Percentiles rank a stretch among this genome's conserved stretches.
These are phyloP conservation scores for Phrynocephalus guinanensis DNA, from an alignment of 2,797 vertebrate species.

Conservation along the genomic window DNA sequence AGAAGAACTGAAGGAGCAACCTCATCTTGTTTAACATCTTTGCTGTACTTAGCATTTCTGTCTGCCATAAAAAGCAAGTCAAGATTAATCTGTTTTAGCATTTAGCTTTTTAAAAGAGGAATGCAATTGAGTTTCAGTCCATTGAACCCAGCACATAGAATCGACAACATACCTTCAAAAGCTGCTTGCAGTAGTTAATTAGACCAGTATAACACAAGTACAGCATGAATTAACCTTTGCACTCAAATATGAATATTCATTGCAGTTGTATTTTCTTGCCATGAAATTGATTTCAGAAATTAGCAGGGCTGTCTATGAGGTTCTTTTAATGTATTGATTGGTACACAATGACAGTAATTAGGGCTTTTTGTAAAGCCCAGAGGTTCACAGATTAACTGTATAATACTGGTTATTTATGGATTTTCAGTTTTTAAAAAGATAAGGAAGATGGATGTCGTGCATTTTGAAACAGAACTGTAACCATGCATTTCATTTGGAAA, in stretches of 20 bases:
- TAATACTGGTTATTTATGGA: slow-evolving; percentile 34
- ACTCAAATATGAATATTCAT: slow-evolving; percentile 70
- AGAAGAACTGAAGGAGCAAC: not conserved
- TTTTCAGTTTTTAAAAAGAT: slow-evolving; percentile 49
- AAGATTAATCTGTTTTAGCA: slow-evolving; percentile 56
- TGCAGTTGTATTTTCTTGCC: slow-evolving; percentile 48
- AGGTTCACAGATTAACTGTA: slow-evolving; percentile 51
- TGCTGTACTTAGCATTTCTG: slow-evolving; percentile 22
- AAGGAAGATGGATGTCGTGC: slow-evolving; percentile 16
- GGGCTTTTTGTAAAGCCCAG: slow-evolving; percentile 54
- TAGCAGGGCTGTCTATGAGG: slow-evolving; percentile 56
- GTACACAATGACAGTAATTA: slow-evolving; percentile 66
- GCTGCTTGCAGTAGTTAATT: slow-evolving; percentile 71
- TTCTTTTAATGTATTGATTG: slow-evolving; percentile 58
- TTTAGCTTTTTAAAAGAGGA: slow-evolving; percentile 48
- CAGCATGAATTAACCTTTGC: slow-evolving; percentile 72
- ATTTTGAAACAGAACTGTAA: not conserved
- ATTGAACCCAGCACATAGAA: slow-evolving; percentile 62
- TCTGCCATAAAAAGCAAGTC: slow-evolving; percentile 57
- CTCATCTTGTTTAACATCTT: not conserved
- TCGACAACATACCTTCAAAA: slow-evolving; percentile 64
- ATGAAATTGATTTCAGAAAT: slow-evolving; percentile 61
- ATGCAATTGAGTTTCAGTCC: slow-evolving; percentile 65
- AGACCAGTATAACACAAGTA: slow-evolving; percentile 61
- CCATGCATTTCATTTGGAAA: slow-evolving; percentile 43